Conservation (phyloP, 2,113 vertebrate genomes). For the Asarcornis scutulata region DNA sequence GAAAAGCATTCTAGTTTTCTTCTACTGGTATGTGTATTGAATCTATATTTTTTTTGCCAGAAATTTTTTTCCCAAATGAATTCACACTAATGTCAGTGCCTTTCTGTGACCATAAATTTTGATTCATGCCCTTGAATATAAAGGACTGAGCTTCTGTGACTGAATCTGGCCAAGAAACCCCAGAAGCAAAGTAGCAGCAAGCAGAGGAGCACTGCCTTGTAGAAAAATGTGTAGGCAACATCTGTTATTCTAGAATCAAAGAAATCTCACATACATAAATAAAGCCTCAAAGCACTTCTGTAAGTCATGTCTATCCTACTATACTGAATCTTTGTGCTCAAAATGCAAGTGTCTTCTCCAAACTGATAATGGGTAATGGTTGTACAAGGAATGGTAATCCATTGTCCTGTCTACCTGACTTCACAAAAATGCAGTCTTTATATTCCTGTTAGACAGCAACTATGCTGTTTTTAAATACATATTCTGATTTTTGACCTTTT, state of each 20-base stretch:
- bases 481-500: not conserved
- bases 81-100: not conserved
- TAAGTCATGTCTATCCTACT: not conserved
- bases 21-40: not conserved
- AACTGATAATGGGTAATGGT: not conserved
- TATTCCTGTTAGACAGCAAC: not conserved
- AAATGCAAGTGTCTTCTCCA: not conserved
- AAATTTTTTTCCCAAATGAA: not conserved
- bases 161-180: not conserved
- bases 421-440: not conserved
- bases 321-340: not conserved
- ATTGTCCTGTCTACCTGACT: not conserved
- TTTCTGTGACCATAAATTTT: not conserved
- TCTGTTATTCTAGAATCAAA: not conserved
- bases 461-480: not conserved
- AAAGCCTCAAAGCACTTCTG: not conserved
- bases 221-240: not conserved
- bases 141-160: not conserved
- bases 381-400: not conserved
- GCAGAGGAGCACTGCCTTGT: not conserved
- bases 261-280: not conserved
- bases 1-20: not conserved
- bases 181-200: not conserved
- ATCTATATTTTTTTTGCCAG: not conserved
- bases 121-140: not conserved